These are phyloP conservation scores for Chelonia mydas DNA, from an alignment of 2,797 vertebrate genomes.

Conservation along the genomic window DNA sequence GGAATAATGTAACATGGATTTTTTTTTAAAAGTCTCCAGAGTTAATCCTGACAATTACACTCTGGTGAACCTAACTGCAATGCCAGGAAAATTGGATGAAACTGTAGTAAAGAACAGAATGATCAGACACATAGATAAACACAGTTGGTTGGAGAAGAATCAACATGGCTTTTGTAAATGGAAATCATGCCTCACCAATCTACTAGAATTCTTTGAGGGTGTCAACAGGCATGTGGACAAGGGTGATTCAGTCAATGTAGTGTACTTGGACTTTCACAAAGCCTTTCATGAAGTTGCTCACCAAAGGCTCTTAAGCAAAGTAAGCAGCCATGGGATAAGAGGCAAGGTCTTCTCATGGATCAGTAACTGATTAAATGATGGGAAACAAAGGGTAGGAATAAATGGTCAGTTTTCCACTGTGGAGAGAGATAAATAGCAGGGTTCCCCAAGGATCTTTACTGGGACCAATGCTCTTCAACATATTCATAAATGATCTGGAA, in stretches of 20 bases:
- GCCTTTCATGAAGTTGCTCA: background rate
- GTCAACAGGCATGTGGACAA: background rate
- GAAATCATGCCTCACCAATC: background rate
- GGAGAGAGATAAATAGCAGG: too few species aligned
- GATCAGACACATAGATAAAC: too few species aligned
- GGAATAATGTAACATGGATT: too few species aligned
- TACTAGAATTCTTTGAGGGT: background rate
- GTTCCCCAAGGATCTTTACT: background rate
- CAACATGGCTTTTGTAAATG: too few species aligned
- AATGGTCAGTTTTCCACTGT: background rate
- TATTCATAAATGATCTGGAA: background rate
- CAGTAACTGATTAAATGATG: background rate
- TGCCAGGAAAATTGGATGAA: background rate
- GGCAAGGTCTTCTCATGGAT: background rate
- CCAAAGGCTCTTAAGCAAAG: background rate
- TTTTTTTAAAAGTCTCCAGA: background rate
- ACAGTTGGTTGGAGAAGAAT: background rate
- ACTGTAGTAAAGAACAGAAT: background rate
- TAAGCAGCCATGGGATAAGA: background rate
- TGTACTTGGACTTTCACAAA: background rate
- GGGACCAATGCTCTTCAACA: background rate
- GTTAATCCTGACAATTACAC: background rate
- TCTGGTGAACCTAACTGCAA: background rate
- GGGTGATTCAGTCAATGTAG: background rate
- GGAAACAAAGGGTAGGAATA: background rate